phyloP scores from a whole-genome alignment of 2,888 invertebrate species.

The Megamerina dolium region DNA sequence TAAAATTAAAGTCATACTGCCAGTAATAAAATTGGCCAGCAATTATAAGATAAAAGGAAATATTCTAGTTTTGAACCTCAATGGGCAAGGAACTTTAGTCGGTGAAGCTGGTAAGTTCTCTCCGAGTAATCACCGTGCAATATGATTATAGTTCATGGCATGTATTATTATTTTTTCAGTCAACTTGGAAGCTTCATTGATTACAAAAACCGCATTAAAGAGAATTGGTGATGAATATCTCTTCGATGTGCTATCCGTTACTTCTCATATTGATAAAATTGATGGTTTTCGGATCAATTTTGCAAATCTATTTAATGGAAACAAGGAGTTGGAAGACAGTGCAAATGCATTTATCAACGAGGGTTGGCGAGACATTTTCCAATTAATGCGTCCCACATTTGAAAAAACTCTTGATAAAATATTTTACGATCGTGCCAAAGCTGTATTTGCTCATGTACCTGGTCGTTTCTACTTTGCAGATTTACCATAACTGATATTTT shows the following conservation, averaged over 20 bases:
- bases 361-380: constrained; percentile 64
- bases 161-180: no score
- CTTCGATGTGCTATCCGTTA: constrained; percentile 10
- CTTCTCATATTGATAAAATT: constrained; percentile 39
- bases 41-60: constrained; percentile 9
- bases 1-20: neutral
- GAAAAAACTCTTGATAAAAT: constrained; percentile 60
- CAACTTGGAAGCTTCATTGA: no score
- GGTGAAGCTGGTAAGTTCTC: constrained; percentile 7
- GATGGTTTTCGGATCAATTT: constrained; percentile 59
- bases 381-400: constrained; percentile 61
- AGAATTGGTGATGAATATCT: neutral
- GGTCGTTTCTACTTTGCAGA: constrained; percentile 60
- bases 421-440: constrained; percentile 56
- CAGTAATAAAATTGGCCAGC: neutral
- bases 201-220: no score
- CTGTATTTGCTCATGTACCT: constrained; percentile 59
- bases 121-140: no score
- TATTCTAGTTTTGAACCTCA: constrained; percentile 5
- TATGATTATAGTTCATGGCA: no score
- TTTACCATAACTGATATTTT: constrained; percentile 42
- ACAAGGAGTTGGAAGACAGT: constrained; percentile 53
- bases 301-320: constrained; percentile 56
- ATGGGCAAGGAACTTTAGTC: constrained; percentile 6
- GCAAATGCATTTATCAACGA: constrained; percentile 64